Base-by-base conservation (phyloP, 2,888 invertebrate species). In the Drosophila mettleri region DNA sequence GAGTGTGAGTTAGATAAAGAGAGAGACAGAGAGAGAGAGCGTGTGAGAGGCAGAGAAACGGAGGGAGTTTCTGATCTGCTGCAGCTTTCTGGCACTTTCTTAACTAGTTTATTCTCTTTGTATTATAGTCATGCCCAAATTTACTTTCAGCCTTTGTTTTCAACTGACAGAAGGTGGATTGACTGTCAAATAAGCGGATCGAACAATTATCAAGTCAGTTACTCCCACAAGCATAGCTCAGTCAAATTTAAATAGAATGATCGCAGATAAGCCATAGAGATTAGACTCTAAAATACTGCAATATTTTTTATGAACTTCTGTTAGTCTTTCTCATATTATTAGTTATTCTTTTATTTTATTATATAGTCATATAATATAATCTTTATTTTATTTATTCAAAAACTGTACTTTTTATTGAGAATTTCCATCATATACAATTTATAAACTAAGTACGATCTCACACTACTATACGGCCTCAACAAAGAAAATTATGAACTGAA, bases 131-230 rank as follows among this genome's bases (percentile, higher is more conserved):
- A 12, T 59, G 71, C 77, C 69, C 61, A 81, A 81, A 78, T 81
- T 84, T 84, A 74, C 75, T 70, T 75, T 76, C 72, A 45, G 52
- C 51, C 58, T 52, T 71, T 74, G 75, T 78, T 57, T 24, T 43
- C 34, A 20, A 24, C 31, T 24, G 54, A 31, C 38, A 69, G 66
- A 52, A 69, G 85, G 65, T 66, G 69, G 60, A 39, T 18, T 18
- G 22, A 51, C 80, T 78, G 85, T 81, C 81, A 77, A 77, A 62
- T 72, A 41, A 49, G 54, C 51, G 59, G 51, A 54, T 60, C 43
- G 24, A 8, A 24, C n/a, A 24, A n/a, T 24, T 61, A 48, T 39
- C 27, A 38, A 48, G 46, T 27, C 31, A 14, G 18, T 31, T 9
- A 65, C 54, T 71, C 51, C 57, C 24, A 45, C 66, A 43, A 54